Percentiles rank a stretch among this genome's conserved stretches.
These are phyloP conservation scores for Mimachlamys varia DNA, from an alignment of 2,888 invertebrate species.

Conservation along the genomic window DNA sequence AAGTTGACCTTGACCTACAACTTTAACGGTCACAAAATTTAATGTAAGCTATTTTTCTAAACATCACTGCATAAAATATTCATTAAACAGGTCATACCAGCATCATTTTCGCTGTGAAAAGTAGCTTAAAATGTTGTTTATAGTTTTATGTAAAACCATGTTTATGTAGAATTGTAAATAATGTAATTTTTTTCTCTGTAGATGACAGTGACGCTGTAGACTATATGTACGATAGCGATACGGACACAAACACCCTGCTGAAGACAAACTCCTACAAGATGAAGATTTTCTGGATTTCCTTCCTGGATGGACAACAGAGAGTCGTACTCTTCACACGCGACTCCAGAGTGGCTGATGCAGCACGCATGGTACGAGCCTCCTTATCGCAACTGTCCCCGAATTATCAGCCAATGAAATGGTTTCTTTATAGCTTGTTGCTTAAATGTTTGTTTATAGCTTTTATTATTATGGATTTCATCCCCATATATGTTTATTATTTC, in stretches of 20 bases:
- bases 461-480: not conserved
- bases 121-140: too few relatives aligned
- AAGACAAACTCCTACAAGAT: conserved; percentile 90
- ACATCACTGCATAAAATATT: too few relatives aligned
- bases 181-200: conserved; percentile 52
- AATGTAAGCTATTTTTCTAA: too few relatives aligned
- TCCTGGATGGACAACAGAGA: conserved; percentile 89
- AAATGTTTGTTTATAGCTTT: too few relatives aligned
- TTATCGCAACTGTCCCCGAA: not conserved
- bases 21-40: too few relatives aligned
- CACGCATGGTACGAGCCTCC: conserved; percentile 82
- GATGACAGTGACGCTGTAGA: conserved; percentile 81
- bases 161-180: too few relatives aligned
- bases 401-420: too few relatives aligned
- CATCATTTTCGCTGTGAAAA: too few relatives aligned
- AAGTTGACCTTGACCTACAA: too few relatives aligned
- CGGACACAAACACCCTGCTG: conserved; percentile 75
- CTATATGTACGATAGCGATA: conserved; percentile 56
- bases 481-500: not conserved
- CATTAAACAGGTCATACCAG: too few relatives aligned
- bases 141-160: not conserved
- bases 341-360: conserved; percentile 86
- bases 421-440: too few relatives aligned
- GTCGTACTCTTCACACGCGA: conserved; percentile 90
- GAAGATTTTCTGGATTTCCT: conserved; percentile 91